Base-by-base conservation (phyloP, 2,113 vertebrate species). In the Grammomys surdaster region DNA sequence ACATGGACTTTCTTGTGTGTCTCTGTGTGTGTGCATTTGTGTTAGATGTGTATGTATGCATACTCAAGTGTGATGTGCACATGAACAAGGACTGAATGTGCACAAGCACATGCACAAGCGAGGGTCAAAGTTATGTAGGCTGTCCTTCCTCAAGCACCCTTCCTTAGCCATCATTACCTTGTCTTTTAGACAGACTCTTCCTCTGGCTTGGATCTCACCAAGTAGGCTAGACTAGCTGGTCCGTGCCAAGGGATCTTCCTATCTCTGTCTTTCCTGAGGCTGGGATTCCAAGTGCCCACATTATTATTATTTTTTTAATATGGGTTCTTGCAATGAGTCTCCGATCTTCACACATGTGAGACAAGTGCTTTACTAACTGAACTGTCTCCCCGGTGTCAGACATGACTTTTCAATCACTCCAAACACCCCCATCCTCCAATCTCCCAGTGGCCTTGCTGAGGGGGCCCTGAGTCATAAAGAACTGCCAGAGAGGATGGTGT, bases 381-480 rank as follows among this genome's bases (percentile, higher is more conserved):
- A 67, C 85, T 31, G 36, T 33, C 63, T 46, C 65, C 43, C 46
- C 3, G 0, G 85, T 16, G 3, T 51, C 80, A 72, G 75, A 93
- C 75, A 40, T 0, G 3, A 73, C 89, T 48, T 87, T 95, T 88
- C 86, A 11, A 20, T 91, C 48, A 58, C 85, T 95, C 58, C 13
- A 60, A 67, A 88, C 16, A 20, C 19, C 31, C 56, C 14, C 40
- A 48, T 20, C 24, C 48, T 24, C 20, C 43, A 22, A 12, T 33
- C 48, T 51, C 87, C 24, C 80, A 58, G 81, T 33, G 43, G 75
- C 54, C 87, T 90, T 17, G 48, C 86, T 77, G 43, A 10, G 46
- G 87, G 95, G 43, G 78, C 91, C 93, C 54, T n/a, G 82, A 91
- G 89, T 93, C 67, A 87, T 77, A 82, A 89, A 58, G 73, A 91